These are phyloP conservation scores for Bombus pyrosoma DNA, from an alignment of 1,140 invertebrate species.

Conservation along the genomic window DNA sequence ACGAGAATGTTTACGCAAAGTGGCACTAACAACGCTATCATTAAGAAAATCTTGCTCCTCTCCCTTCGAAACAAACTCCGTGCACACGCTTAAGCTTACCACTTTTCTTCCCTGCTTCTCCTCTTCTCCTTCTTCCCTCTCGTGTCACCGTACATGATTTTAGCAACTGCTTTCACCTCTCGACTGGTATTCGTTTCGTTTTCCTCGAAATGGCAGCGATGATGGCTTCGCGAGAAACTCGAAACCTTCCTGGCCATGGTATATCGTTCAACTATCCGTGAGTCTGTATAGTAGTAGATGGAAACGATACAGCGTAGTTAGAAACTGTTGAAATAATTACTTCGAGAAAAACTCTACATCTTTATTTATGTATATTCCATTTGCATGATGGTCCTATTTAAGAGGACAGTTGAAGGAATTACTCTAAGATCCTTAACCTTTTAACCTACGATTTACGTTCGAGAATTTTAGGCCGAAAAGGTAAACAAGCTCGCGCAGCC, in stretches of 20 bases:
- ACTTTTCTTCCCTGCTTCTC: background rate
- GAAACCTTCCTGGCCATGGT: background rate
- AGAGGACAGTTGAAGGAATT: too few relatives aligned
- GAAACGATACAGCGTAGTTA: too few relatives aligned
- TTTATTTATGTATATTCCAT: too few relatives aligned
- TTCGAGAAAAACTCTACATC: too few relatives aligned
- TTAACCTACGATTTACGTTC: too few relatives aligned
- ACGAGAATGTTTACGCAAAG: slow-evolving; percentile 39
- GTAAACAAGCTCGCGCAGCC: too few relatives aligned
- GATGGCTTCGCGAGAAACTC: background rate
- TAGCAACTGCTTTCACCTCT: background rate
- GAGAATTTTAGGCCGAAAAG: too few relatives aligned
- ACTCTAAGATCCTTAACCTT: too few relatives aligned
- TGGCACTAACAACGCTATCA: slow-evolving; percentile 34
- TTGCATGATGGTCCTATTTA: too few relatives aligned
- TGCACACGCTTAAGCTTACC: background rate
- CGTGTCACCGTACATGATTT: background rate
- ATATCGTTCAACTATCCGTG: background rate
- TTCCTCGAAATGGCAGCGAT: background rate
- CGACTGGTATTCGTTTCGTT: background rate
- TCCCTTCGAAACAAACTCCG: background rate
- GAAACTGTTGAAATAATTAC: too few relatives aligned
- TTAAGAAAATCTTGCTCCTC: slow-evolving; percentile 18
- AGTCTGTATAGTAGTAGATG: too few relatives aligned
- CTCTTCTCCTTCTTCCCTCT: background rate